Conservation (phyloP, 2,113 vertebrate species). For the Litocranius walleri region DNA sequence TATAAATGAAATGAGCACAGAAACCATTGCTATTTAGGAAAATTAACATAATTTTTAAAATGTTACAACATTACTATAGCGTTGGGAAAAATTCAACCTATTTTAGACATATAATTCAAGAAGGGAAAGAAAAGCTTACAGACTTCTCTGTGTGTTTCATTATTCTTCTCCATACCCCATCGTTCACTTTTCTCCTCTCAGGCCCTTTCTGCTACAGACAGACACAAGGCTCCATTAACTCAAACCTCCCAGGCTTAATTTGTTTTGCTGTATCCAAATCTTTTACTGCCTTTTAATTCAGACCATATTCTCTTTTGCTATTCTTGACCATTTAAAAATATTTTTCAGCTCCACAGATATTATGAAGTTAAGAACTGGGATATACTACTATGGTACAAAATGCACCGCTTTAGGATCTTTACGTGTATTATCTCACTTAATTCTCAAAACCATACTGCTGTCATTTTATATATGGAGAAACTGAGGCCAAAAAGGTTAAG, state of each 20-base stretch:
- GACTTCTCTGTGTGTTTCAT: background rate
- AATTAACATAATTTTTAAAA: background rate
- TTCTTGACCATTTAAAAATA: background rate
- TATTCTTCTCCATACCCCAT: background rate
- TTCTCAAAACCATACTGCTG: background rate
- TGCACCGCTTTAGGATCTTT: background rate
- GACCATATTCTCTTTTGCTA: background rate
- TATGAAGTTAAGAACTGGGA: background rate
- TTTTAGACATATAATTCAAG: background rate
- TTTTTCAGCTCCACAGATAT: background rate
- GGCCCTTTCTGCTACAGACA: background rate
- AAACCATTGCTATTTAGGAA: background rate
- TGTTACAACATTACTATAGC: background rate
- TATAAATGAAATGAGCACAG: background rate
- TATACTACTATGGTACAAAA: background rate
- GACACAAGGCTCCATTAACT: background rate
- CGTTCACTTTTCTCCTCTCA: background rate
- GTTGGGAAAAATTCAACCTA: background rate
- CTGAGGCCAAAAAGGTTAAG: background rate
- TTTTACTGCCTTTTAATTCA: background rate
- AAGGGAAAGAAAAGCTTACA: background rate
- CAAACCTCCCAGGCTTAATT: background rate
- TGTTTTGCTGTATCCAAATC: background rate
- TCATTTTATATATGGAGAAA: conserved; percentile 18
- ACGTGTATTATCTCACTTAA: background rate